Percentiles rank a stretch among this genome's conserved stretches.
Evolutionary conservation across 2,888 invertebrate genomes (phyloP).

Genomic region (Laothoe populi): DNA sequence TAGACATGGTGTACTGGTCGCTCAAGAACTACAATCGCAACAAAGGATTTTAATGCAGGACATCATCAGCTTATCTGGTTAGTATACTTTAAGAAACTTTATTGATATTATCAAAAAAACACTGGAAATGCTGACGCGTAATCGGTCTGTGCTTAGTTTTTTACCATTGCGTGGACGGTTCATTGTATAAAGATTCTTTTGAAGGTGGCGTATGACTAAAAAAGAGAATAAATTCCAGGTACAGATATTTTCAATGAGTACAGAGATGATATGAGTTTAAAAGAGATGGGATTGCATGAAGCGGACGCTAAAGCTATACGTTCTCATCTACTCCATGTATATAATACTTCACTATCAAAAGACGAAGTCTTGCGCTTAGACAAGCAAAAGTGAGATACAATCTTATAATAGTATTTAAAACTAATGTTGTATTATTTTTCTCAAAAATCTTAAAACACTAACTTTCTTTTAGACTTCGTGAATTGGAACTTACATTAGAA

Average conservation of each 20-base stretch:
- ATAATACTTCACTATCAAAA: too few relatives aligned
- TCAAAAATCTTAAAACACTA: not conserved
- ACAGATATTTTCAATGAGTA: not conserved
- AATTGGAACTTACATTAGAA: not conserved
- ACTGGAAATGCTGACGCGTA: too few relatives aligned
- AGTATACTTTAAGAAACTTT: too few relatives aligned
- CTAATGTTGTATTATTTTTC: not conserved
- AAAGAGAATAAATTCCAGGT: slow-evolving; percentile 1
- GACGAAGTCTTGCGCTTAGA: not conserved
- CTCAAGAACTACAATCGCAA: not conserved
- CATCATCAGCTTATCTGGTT: slow-evolving; percentile 1
- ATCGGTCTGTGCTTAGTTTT: too few relatives aligned
- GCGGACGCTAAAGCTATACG: too few relatives aligned
- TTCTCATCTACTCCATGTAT: too few relatives aligned
- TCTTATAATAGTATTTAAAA: not conserved
- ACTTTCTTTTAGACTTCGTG: not conserved
- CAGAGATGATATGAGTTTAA: not conserved
- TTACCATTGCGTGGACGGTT: too few relatives aligned
- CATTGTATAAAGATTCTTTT: too few relatives aligned
- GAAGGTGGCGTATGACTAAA: too few relatives aligned
- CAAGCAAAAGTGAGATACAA: slow-evolving; percentile 12
- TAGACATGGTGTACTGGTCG: not conserved
- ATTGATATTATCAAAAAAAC: too few relatives aligned
- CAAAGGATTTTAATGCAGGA: not conserved
- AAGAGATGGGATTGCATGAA: slow-evolving; percentile 18